Base-by-base conservation (phyloP, 1,140 invertebrate genomes). In the Ectropis grisescens region DNA sequence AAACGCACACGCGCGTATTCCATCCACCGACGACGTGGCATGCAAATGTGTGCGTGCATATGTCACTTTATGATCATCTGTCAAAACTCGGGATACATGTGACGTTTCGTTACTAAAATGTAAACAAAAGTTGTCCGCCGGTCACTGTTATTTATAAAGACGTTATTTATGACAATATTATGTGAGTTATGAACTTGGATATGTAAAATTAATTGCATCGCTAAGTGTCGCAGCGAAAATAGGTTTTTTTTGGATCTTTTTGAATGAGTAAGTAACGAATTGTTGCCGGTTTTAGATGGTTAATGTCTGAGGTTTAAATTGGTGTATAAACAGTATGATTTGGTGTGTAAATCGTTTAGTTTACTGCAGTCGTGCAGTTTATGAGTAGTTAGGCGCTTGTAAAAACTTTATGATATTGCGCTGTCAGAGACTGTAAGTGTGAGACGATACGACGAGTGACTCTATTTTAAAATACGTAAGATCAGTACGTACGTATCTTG, bases 81-180 rank as follows among this genome's bases (percentile, higher is more conserved):
- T 78, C 75, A 78, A 78, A 81, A 74, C 65, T 60, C 51, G 52
- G n/a, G 54, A 51, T 66, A 71, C 76, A 62, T 76, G 70, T 74
- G 76, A 78, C 76, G 65, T 78, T 76, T 70, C 57, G 69, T 33
- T 23, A 57, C 64, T 66, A 67, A 75, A 72, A 72, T 74, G 76
- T 81, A 81, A 81, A 81, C 76, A 81, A 78, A 72, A 69, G 61
- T 68, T 67, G 54, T 59, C 53, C 35, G 53, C 34, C 8, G 8
- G 16, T 19, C 16, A 19, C 3, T 19, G 16, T 19, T 19, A 19
- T 19, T 8, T 8, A 19, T 8, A 19, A 3, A 19, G 16, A 19
- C 16, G 16, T 19, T 19, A 19, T 4, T 4, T 19, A 8, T 19
- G 16, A 19, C 16, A 48, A 47, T 62, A 55, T 68, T 58, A 59